Evolutionary conservation across 2,888 invertebrate genomes (phyloP).

Genomic region (Gastrophysa polygoni): DNA sequence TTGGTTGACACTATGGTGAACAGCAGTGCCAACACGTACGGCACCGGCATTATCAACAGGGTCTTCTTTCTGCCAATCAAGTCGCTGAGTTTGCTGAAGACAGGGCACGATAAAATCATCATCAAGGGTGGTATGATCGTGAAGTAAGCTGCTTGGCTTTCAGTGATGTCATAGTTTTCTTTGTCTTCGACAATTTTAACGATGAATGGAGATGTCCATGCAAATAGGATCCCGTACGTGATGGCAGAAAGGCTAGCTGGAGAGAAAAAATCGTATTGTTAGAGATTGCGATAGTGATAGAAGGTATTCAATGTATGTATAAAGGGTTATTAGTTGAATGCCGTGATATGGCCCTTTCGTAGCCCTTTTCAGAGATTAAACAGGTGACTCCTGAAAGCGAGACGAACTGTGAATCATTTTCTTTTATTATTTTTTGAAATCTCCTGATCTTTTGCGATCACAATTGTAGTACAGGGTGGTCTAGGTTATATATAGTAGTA

Average conservation of each 20-base stretch:
- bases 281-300: no score
- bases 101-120: slow-evolving; percentile 32
- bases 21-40: slow-evolving; percentile 41
- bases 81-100: slow-evolving; percentile 44
- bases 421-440: no score
- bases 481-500: no score
- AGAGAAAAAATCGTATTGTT: background rate
- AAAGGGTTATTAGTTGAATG: no score
- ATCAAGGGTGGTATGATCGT: slow-evolving; percentile 48
- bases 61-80: slow-evolving; percentile 46
- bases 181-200: slow-evolving; percentile 48
- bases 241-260: slow-evolving; percentile 7
- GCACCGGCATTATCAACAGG: slow-evolving; percentile 43
- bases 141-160: slow-evolving; percentile 51
- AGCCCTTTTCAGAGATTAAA: no score
- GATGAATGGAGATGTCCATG: slow-evolving; percentile 48
- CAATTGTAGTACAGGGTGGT: no score
- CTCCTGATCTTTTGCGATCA: no score
- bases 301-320: no score
- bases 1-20: slow-evolving; percentile 40
- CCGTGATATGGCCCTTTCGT: no score
- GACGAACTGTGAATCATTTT: no score
- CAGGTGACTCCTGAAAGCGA: no score
- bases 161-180: slow-evolving; percentile 45
- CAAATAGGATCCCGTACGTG: slow-evolving; percentile 9